Evolutionary conservation across 2,888 invertebrate genomes (phyloP), one percentile per base, ranked within the genome.

Genomic region (Apodemia duryi): DNA sequence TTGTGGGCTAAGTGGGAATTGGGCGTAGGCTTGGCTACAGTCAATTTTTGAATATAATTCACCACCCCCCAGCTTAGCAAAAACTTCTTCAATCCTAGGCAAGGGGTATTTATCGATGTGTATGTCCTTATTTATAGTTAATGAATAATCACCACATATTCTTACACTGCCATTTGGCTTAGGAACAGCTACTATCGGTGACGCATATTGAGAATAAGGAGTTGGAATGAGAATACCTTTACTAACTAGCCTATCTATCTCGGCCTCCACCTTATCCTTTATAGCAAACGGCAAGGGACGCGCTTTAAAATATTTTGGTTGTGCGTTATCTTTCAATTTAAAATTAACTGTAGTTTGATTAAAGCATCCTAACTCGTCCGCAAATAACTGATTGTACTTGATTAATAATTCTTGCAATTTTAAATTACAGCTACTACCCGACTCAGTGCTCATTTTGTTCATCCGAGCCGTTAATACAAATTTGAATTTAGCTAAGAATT

Each of bases 11-110:
- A 71, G 49, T 1, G 28, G 51, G 51, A 65, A 68, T 62, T 71
- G 71, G 6, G 63, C 66, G 13, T 71, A 71, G 2, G 71, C 72
- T 13, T 64, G 67, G 9, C 61, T 67, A 9, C 68, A 63, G 49
- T 72, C 70, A 57, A 71, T 43, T 62, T 69, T 70, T 9, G 61
- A 41, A 64, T 68, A 71, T 9, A 52, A 46, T 6, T 69, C 32
- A 6, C 71, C 72, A n/a, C 4, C 69, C 71, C 67, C 66, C 41
- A 72, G 43, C 51, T 72, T 71, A n/a, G 70, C 49, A 61, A 72
- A 72, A 2, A 73, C 57, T n/a, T 71, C 68, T 3, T 67, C 66
- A 9, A 71, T 64, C 1, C 67, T 66, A 2, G 72, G 72, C 9
- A 43, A 43, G 3, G 70, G 70, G 61, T 70, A 72, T 41, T 70